Percentiles rank a stretch among this genome's conserved stretches.
phyloP scores from a whole-genome alignment of 2,888 invertebrate species.

The Hypomecis punctinalis region DNA sequence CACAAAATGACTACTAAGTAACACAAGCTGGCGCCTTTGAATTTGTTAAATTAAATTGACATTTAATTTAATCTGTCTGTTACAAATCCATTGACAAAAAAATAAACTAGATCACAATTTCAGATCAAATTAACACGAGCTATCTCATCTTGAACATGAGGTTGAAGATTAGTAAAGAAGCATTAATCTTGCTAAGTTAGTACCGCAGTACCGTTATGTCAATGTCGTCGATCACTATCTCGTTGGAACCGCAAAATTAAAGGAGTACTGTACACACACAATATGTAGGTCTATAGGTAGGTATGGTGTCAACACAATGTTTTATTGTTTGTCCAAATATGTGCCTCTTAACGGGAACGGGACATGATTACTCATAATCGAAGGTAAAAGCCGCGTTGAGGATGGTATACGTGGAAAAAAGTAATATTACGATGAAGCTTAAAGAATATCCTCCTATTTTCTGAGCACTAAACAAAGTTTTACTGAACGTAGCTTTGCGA shows the following conservation, averaged over 20 bases:
- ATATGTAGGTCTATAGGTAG: slow-evolving; percentile 27
- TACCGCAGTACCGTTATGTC: slow-evolving; percentile 65
- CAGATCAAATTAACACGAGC: slow-evolving; percentile 41
- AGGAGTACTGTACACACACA: slow-evolving; percentile 23
- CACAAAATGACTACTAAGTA: no score
- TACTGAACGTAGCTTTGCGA: no score
- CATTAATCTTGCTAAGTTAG: slow-evolving; percentile 62
- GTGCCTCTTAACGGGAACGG: slow-evolving; percentile 26
- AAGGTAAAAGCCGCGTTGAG: slow-evolving; percentile 5
- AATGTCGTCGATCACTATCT: slow-evolving; percentile 53
- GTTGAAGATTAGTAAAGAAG: slow-evolving; percentile 50
- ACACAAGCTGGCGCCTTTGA: background rate
- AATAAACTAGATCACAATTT: slow-evolving; percentile 54
- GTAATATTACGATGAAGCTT: background rate
- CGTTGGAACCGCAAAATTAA: slow-evolving; percentile 45
- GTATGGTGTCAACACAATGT: slow-evolving; percentile 25
- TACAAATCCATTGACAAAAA: background rate
- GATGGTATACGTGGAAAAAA: slow-evolving; percentile 4
- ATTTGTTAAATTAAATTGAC: background rate
- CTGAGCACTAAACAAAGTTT: no score
- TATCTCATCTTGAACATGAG: slow-evolving; percentile 41
- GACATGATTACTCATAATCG: slow-evolving; percentile 21
- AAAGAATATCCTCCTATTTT: background rate
- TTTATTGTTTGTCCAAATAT: slow-evolving; percentile 33
- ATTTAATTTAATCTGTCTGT: background rate